These are phyloP conservation scores for Neelides sp. DNA, from an alignment of 1,140 invertebrate species.

Conservation along the genomic window DNA sequence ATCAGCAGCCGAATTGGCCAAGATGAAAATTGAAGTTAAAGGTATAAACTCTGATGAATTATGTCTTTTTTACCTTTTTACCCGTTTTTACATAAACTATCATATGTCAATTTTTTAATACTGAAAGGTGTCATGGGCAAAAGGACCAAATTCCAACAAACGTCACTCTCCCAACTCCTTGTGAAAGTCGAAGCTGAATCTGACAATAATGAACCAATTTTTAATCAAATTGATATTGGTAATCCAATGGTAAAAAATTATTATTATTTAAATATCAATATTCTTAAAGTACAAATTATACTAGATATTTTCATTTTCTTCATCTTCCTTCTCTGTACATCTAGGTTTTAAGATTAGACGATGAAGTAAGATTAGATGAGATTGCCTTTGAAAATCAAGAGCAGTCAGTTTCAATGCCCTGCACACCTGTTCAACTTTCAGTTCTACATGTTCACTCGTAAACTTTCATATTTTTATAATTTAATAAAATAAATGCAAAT, in stretches of 20 bases:
- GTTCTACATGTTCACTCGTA: slow-evolving; percentile 60
- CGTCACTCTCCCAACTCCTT: slow-evolving; percentile 64
- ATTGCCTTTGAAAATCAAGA: slow-evolving; percentile 54
- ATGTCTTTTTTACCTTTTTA: too few relatives aligned
- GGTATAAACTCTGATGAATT: too few relatives aligned
- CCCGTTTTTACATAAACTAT: too few relatives aligned
- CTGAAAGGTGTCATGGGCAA: slow-evolving; percentile 74
- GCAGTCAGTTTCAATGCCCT: slow-evolving; percentile 44
- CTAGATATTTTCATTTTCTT: slow-evolving; percentile 3
- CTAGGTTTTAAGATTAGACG: slow-evolving; percentile 54
- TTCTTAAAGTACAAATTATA: slow-evolving; percentile 39
- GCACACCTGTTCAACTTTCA: slow-evolving; percentile 60
- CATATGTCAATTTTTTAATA: too few relatives aligned
- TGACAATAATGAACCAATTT: slow-evolving; percentile 31
- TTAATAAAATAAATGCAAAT: background rate
- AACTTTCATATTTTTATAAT: slow-evolving; percentile 34
- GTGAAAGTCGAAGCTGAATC: slow-evolving; percentile 46
- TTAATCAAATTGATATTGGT: too few relatives aligned
- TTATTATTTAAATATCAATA: slow-evolving; percentile 37
- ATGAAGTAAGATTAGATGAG: slow-evolving; percentile 68
- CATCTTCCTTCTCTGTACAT: slow-evolving; percentile 16
- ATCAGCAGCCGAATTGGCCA: too few relatives aligned
- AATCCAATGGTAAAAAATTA: slow-evolving; percentile 37
- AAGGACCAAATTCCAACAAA: slow-evolving; percentile 74
- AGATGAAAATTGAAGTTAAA: too few relatives aligned